A percentile compares a stretch with the other conserved stretches of the same genome.
Conservation (phyloP, 2,113 vertebrate species). For the Apodemus sylvaticus region DNA sequence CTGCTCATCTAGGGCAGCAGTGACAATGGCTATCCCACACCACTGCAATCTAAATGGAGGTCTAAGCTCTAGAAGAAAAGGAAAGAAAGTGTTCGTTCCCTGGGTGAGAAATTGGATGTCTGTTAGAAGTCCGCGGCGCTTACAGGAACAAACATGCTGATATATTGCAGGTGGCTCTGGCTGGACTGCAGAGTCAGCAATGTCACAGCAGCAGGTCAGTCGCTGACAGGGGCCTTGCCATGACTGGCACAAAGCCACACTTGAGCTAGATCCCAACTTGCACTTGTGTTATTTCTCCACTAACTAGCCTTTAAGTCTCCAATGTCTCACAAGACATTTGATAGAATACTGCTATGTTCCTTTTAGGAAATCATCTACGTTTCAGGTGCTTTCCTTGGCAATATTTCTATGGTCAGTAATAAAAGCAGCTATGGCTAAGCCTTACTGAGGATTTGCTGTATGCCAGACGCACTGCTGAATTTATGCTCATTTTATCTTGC, state of each 20-base stretch:
- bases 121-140: neutral
- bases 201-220: constrained; percentile 60
- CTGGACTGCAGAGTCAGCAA: neutral
- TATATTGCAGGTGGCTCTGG: constrained; percentile 28
- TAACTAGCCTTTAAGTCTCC: neutral
- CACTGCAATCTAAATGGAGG: neutral
- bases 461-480: constrained; percentile 2
- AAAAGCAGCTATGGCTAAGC: constrained; percentile 39
- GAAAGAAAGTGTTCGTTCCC: neutral
- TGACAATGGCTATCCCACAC: neutral
- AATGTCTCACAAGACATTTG: constrained; percentile 57
- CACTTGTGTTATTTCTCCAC: constrained; percentile 55
- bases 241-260: constrained; percentile 32
- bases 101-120: constrained; percentile 40
- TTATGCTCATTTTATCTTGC: constrained; percentile 47
- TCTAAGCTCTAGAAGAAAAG: constrained; percentile 29
- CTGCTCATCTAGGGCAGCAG: neutral
- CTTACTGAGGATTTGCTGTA: neutral
- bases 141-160: constrained; percentile 60
- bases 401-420: neutral
- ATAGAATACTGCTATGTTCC: constrained; percentile 64
- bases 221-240: constrained; percentile 29
- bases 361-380: constrained; percentile 55
- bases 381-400: neutral
- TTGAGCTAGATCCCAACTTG: neutral